Conservation (phyloP, 2,113 vertebrate genomes). For the Notarius quadriscutis region DNA sequence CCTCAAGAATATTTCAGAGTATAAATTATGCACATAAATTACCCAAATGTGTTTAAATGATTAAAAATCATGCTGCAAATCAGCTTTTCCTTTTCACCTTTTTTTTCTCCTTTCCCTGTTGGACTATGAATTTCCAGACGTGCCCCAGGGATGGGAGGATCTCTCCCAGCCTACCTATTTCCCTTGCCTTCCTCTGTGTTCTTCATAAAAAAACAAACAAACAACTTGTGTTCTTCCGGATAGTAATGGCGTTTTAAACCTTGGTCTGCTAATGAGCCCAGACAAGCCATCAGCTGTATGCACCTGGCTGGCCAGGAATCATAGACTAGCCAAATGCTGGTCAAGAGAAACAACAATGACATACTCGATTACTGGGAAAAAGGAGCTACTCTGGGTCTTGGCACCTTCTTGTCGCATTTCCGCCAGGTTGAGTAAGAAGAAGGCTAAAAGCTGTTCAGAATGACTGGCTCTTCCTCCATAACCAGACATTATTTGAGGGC, state of each 20-base stretch:
- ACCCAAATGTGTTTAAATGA: slow-evolving; percentile 19
- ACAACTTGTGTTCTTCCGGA: slow-evolving; percentile 48
- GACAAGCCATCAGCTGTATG: slow-evolving; percentile 45
- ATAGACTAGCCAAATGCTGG: slow-evolving; percentile 13
- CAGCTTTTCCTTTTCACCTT: neutral
- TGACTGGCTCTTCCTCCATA: slow-evolving; percentile 26
- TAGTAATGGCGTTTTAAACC: slow-evolving; percentile 57
- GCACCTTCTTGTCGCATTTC: slow-evolving; percentile 9
- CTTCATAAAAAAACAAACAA: slow-evolving; percentile 53
- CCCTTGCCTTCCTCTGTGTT: slow-evolving; percentile 44
- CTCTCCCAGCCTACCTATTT: slow-evolving; percentile 37
- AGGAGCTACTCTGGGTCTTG: neutral
- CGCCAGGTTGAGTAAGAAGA: neutral
- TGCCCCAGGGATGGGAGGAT: slow-evolving; percentile 47
- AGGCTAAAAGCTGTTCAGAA: slow-evolving; percentile 17
- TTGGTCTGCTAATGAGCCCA: slow-evolving; percentile 54
- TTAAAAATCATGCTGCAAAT: neutral
- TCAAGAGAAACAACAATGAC: neutral
- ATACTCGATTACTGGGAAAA: neutral
- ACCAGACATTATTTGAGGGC: slow-evolving; percentile 40
- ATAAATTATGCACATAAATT: slow-evolving; percentile 16
- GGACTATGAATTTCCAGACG: slow-evolving; percentile 43
- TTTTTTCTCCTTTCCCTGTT: neutral
- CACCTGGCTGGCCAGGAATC: slow-evolving; percentile 54
- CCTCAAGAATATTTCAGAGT: slow-evolving; percentile 12